Percentiles rank a stretch among this genome's conserved stretches.
Evolutionary conservation across 1,140 invertebrate species (phyloP).

Genomic region (Cherax quadricarinatus): DNA sequence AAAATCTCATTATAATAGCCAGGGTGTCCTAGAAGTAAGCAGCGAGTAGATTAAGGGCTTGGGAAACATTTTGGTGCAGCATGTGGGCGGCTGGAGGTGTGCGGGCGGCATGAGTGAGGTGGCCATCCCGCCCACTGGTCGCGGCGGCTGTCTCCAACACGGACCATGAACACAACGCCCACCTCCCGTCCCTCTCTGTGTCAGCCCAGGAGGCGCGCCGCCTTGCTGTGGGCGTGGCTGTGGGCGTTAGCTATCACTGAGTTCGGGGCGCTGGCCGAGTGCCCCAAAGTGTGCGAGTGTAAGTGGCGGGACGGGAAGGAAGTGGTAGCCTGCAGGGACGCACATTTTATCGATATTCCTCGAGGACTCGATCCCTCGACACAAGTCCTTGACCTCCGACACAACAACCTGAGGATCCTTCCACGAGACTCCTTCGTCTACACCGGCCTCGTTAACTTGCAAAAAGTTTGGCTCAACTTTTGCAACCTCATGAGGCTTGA

Average conservation of each 20-base stretch:
- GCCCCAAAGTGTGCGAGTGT: constrained; percentile 89
- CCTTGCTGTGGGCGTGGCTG: constrained; percentile 46
- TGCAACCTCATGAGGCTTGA: constrained; percentile 86
- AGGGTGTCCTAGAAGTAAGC: neutral
- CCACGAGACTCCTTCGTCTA: constrained; percentile 87
- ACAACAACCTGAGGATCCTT: constrained; percentile 89
- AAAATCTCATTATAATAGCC: neutral
- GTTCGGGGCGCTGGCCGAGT: constrained; percentile 75
- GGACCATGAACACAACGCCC: constrained; percentile 41
- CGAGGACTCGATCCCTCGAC: constrained; percentile 61
- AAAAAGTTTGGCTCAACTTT: constrained; percentile 87
- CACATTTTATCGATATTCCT: constrained; percentile 76
- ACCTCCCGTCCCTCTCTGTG: constrained; percentile 10
- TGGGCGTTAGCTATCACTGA: constrained; percentile 45
- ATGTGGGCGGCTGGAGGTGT: neutral
- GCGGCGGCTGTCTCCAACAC: constrained; percentile 30
- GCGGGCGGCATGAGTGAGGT: constrained; percentile 24
- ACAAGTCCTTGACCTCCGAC: constrained; percentile 91
- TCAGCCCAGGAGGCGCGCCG: constrained; percentile 38
- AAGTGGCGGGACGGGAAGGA: constrained; percentile 95
- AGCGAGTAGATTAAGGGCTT: neutral
- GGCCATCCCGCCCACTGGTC: constrained; percentile 31
- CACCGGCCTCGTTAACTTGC: constrained; percentile 88
- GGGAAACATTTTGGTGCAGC: neutral
- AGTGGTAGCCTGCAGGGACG: constrained; percentile 89